Evolutionary conservation across 2,888 invertebrate species (phyloP).

Genomic region (Oxytorus armatus): DNA sequence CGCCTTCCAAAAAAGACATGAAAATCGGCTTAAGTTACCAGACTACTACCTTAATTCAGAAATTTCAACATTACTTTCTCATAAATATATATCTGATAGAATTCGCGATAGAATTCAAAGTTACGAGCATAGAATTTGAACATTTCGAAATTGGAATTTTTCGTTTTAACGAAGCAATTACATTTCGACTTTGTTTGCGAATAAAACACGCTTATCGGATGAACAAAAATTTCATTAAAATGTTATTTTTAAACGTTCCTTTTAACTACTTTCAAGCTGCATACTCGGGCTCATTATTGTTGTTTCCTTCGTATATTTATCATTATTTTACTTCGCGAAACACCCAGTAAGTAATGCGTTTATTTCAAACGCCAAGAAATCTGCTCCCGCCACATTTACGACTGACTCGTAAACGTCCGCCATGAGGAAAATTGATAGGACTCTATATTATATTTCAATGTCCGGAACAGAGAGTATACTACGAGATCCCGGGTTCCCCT

Average conservation of each 20-base stretch:
- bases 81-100: too few relatives aligned
- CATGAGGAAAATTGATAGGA: slow-evolving; percentile 77
- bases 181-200: too few relatives aligned
- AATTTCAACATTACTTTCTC: too few relatives aligned
- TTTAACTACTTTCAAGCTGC: not conserved
- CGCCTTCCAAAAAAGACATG: too few relatives aligned
- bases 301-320: not conserved
- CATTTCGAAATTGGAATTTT: too few relatives aligned
- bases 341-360: slow-evolving; percentile 27
- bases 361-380: slow-evolving; percentile 49
- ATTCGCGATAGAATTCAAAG: too few relatives aligned
- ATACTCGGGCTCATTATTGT: not conserved
- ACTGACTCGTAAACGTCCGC: slow-evolving; percentile 79
- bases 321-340: slow-evolving; percentile 25
- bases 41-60: too few relatives aligned
- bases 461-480: slow-evolving; percentile 29
- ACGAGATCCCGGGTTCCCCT: too few relatives aligned
- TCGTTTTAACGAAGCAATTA: too few relatives aligned
- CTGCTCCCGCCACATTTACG: slow-evolving; percentile 74
- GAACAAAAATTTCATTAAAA: not conserved
- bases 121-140: too few relatives aligned
- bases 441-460: slow-evolving; percentile 70
- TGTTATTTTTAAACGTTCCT: too few relatives aligned
- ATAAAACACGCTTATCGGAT: not conserved
- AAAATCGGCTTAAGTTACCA: too few relatives aligned